Evolutionary conservation across 2,113 vertebrate species (phyloP).

Genomic region (Gymnobelideus leadbeateri): DNA sequence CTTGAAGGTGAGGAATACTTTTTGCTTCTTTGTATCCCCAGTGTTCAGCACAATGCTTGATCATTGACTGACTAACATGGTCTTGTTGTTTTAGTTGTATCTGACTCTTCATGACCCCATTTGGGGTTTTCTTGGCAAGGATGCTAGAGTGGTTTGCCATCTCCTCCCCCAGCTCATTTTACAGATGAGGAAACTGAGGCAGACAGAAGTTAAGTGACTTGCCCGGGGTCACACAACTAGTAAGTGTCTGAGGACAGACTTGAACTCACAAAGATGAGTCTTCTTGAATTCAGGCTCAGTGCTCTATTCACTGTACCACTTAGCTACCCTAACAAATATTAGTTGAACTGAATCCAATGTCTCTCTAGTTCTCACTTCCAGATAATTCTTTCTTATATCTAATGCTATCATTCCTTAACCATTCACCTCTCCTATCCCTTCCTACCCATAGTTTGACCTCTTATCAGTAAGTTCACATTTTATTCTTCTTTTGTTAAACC

Average conservation of each 20-base stretch:
- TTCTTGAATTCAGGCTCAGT: not conserved
- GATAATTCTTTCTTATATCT: not conserved
- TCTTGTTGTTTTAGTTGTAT: not conserved
- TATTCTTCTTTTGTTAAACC: not conserved
- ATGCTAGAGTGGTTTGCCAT: not conserved
- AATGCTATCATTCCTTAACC: not conserved
- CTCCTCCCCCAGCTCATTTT: not conserved
- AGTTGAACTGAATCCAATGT: not conserved
- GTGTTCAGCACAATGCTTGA: not conserved
- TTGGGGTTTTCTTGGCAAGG: not conserved
- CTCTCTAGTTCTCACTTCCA: not conserved
- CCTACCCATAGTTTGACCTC: not conserved
- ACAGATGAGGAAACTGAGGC: not conserved
- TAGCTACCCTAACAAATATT: not conserved
- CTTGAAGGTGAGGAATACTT: not conserved
- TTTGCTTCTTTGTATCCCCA: not conserved
- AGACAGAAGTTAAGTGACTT: not conserved
- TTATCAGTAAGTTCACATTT: not conserved
- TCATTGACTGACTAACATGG: not conserved
- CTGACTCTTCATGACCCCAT: not conserved
- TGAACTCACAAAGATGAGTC: not conserved
- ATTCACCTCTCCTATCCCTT: not conserved
- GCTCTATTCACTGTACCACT: not conserved
- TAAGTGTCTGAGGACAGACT: not conserved
- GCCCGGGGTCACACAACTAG: not conserved